Percentiles rank a stretch among this genome's conserved stretches.
phyloP scores from a whole-genome alignment of 2,113 vertebrate genomes.

The Elachura formosa region DNA sequence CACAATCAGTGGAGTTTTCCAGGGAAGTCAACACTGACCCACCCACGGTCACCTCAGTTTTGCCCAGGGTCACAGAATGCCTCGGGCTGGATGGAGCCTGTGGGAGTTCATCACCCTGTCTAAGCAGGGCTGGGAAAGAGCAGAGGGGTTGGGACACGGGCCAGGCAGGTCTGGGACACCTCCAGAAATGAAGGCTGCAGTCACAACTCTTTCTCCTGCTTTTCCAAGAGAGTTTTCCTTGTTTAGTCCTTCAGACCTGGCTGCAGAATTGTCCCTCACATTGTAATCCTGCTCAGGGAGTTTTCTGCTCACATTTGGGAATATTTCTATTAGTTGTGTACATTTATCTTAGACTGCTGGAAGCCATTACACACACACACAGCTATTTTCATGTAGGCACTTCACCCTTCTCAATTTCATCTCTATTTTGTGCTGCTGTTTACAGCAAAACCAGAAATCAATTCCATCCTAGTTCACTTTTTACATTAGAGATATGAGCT shows the following conservation, averaged over 20 bases:
- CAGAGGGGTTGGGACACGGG: no score
- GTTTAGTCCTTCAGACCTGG: fast-evolving
- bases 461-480: neutral
- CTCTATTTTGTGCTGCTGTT: neutral
- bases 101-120: neutral
- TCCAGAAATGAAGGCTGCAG: neutral
- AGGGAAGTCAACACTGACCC: neutral
- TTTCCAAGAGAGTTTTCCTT: neutral
- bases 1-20: neutral
- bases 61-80: neutral
- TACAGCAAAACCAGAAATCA: neutral
- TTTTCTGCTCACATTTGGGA: neutral
- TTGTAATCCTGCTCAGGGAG: neutral
- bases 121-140: neutral
- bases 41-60: neutral
- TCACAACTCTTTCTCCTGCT: neutral
- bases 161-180: neutral
- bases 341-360: neutral
- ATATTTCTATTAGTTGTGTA: neutral
- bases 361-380: neutral
- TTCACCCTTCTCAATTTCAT: neutral
- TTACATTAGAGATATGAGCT: neutral
- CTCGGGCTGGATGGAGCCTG: neutral
- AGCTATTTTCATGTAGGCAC: neutral
- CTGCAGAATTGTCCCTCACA: neutral